Conservation (phyloP, 2,113 vertebrate genomes). For the Pollachius pollachius region DNA sequence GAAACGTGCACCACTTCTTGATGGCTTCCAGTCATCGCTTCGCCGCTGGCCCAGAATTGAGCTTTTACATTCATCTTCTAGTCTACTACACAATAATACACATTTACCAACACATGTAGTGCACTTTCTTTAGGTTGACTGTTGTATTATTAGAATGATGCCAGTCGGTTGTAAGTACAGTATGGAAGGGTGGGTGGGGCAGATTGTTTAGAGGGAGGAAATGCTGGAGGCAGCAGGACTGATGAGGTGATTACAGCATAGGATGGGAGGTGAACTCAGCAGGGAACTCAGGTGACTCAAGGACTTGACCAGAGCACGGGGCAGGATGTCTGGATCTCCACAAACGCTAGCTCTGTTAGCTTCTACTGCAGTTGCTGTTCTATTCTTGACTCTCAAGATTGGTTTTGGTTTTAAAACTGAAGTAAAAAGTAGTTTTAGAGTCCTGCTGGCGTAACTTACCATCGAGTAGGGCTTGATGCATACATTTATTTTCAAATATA, state of each 20-base stretch:
- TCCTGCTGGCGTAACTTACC: too few relatives aligned
- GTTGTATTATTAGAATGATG: background rate
- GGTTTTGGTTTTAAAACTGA: too few relatives aligned
- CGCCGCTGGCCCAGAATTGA: background rate
- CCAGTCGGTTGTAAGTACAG: conserved; percentile 28
- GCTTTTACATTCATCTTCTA: background rate
- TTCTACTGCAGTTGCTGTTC: too few relatives aligned
- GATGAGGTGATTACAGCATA: background rate
- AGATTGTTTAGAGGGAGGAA: too few relatives aligned
- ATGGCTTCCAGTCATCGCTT: background rate
- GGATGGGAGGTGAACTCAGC: conserved; percentile 35
- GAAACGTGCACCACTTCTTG: background rate
- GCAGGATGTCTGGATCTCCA: conserved; percentile 5
- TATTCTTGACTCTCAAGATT: too few relatives aligned
- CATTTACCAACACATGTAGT: background rate
- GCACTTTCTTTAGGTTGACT: background rate
- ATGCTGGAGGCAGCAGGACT: background rate
- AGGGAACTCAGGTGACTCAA: conserved; percentile 50
- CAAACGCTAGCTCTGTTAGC: background rate
- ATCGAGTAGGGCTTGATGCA: too few relatives aligned
- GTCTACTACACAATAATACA: background rate
- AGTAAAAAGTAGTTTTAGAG: too few relatives aligned
- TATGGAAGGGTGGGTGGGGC: too few relatives aligned
- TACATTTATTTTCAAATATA: too few relatives aligned
- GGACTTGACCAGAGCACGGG: conserved; percentile 37